Evolutionary conservation across 2,113 vertebrate genomes (phyloP).

Genomic region (Pollachius pollachius): DNA sequence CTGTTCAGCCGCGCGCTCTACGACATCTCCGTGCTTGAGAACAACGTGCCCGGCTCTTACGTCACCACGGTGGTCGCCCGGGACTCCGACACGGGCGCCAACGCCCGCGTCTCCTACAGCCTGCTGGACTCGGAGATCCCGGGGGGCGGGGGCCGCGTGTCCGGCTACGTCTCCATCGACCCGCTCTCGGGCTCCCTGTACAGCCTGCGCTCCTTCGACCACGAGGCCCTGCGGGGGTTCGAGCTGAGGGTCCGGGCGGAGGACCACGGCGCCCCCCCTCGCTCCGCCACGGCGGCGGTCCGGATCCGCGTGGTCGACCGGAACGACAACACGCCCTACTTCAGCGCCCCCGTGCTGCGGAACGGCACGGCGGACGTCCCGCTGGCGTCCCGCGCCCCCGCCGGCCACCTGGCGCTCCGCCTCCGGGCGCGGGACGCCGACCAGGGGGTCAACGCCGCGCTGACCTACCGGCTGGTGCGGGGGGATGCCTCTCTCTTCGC

Average conservation of each 20-base stretch:
- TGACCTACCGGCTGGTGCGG: constrained; percentile 60
- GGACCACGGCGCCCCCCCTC: constrained; percentile 57
- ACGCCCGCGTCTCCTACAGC: constrained; percentile 66
- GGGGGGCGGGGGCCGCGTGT: constrained; percentile 35
- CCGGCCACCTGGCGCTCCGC: constrained; percentile 59
- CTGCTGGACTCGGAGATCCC: constrained; percentile 55
- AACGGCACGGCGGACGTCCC: constrained; percentile 61
- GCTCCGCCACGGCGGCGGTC: constrained; percentile 51
- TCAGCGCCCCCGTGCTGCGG: constrained; percentile 55
- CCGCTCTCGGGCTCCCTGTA: constrained; percentile 59
- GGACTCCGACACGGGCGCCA: constrained; percentile 67
- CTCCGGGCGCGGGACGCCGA: constrained; percentile 62
- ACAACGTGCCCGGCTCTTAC: constrained; percentile 76
- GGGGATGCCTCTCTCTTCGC: constrained; percentile 56
- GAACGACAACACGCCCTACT: constrained; percentile 67
- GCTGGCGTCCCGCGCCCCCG: constrained; percentile 50
- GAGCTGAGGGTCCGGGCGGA: constrained; percentile 62
- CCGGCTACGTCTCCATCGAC: constrained; percentile 64
- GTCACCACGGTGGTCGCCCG: constrained; percentile 70
- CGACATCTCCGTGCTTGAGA: constrained; percentile 73
- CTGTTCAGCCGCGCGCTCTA: constrained; percentile 69
- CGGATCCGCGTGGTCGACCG: constrained; percentile 66
- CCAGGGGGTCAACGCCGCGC: constrained; percentile 51
- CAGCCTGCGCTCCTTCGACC: constrained; percentile 62
- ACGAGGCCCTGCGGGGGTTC: constrained; percentile 55